phyloP scores from a whole-genome alignment of 2,113 vertebrate genomes.

The Aplodontia rufa region DNA sequence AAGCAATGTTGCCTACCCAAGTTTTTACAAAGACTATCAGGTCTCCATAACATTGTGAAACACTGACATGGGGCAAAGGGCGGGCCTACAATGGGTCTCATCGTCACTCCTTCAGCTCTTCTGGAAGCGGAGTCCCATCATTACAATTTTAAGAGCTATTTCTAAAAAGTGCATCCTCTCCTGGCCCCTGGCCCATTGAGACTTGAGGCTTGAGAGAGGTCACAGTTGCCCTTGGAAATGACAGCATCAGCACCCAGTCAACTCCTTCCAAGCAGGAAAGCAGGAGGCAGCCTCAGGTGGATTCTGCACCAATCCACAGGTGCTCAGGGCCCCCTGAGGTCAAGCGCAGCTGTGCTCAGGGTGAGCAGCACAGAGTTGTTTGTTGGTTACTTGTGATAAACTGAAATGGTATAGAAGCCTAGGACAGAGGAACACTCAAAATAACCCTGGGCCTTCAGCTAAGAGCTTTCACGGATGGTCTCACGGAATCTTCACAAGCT shows the following conservation, averaged over 20 bases:
- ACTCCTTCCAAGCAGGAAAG: neutral
- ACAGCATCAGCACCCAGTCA: neutral
- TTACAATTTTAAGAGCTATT: neutral
- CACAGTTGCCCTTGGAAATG: slow-evolving; percentile 11
- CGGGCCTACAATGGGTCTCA: neutral
- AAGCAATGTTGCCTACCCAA: neutral
- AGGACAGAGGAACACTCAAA: neutral
- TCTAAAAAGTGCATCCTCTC: neutral
- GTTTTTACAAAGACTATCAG: slow-evolving; percentile 35
- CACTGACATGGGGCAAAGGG: neutral
- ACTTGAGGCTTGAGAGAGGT: neutral
- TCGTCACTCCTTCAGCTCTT: neutral
- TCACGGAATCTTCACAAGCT: neutral
- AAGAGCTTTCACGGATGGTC: neutral
- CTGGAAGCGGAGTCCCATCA: neutral
- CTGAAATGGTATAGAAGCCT: neutral
- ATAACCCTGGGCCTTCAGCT: neutral
- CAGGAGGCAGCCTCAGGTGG: neutral
- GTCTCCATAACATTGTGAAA: neutral
- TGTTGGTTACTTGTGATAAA: neutral
- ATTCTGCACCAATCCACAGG: fast-evolving
- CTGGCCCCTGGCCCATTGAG: neutral
- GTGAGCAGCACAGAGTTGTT: fast-evolving
- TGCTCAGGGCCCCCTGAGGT: fast-evolving
- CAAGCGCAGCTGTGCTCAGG: neutral